These are phyloP conservation scores for Ariolimax columbianus DNA, from an alignment of 2,888 invertebrate genomes.

Conservation along the genomic window DNA sequence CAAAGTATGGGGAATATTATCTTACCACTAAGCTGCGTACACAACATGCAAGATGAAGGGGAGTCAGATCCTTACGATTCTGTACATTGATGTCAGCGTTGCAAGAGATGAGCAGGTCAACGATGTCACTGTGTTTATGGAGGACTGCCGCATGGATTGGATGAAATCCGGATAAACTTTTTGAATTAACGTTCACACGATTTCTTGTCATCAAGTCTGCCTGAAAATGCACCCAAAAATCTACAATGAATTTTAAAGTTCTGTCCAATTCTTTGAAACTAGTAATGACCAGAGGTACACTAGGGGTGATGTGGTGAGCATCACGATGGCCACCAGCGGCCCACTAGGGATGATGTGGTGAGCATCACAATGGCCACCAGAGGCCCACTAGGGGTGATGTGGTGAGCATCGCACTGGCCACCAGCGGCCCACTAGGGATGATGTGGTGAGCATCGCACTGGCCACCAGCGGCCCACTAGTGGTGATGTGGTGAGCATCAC, in stretches of 20 bases:
- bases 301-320: too few species aligned
- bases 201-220: conserved; percentile 37
- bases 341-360: too few species aligned
- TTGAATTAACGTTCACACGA: conserved; percentile 68
- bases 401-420: too few species aligned
- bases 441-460: too few species aligned
- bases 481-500: too few species aligned
- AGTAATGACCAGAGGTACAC: too few species aligned
- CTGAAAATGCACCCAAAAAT: conserved; percentile 31
- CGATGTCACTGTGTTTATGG: conserved; percentile 67
- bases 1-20: not conserved
- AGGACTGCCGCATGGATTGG: conserved; percentile 74
- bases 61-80: conserved; percentile 65
- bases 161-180: conserved; percentile 68
- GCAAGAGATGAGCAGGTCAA: conserved; percentile 66
- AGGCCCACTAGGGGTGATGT: too few species aligned
- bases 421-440: too few species aligned
- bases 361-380: too few species aligned
- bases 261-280: too few species aligned
- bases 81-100: conserved; percentile 69
- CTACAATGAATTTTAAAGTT: not conserved
- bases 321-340: too few species aligned
- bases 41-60: conserved; percentile 74
- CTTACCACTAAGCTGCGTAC: conserved; percentile 62
- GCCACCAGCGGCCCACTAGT: too few species aligned